Base-by-base conservation (phyloP, 2,888 invertebrate genomes). In the Acanthosepion pharaonis region DNA sequence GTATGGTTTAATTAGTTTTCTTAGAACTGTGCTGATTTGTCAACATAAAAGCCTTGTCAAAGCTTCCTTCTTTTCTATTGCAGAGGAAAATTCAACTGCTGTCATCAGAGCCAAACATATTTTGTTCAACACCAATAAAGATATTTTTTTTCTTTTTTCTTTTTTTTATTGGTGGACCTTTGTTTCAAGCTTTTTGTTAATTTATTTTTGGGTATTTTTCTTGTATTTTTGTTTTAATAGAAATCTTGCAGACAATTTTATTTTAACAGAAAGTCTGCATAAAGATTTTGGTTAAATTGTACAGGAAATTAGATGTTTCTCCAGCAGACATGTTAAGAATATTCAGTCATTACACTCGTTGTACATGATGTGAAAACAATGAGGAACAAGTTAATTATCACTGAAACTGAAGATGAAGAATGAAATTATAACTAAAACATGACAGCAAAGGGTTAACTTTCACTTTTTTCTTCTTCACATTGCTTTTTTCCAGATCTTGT, bases 221-320 rank as follows among this genome's bases (percentile, higher is more conserved):
- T 78, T n/a, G n/a, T n/a, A 11, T 78, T 28, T 78, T 78, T 78
- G 78, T 9, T 78, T 78, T 78, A n/a, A 78, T 33, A 78, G 33
- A 33, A 78, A 78, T 78, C n/a, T 78, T 11, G 78, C 78, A 78
- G 78, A 78, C 28, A n/a, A 28, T 78, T 78, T 28, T n/a, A 9
- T 78, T 78, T 28, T n/a, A 20, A 20, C 51, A 51, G 51, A 51
- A 78, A n/a, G n/a, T 78, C 78, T n/a, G n/a, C 78, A 28, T 33
- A 78, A 78, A 78, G 78, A 78, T 78, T 78, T 78, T 33, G 78
- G 78, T n/a, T n/a, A 78, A 78, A 78, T 78, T 78, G 78, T 78
- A 78, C 78, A 78, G 78, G 78, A 78, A 78, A 78, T 78, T 78
- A 78, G 78, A 78, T 78, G 78, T 78, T 78, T n/a, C n/a, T 33